Evolutionary conservation across 1,140 invertebrate species (phyloP).

Genomic region (Melanaphis sacchari): DNA sequence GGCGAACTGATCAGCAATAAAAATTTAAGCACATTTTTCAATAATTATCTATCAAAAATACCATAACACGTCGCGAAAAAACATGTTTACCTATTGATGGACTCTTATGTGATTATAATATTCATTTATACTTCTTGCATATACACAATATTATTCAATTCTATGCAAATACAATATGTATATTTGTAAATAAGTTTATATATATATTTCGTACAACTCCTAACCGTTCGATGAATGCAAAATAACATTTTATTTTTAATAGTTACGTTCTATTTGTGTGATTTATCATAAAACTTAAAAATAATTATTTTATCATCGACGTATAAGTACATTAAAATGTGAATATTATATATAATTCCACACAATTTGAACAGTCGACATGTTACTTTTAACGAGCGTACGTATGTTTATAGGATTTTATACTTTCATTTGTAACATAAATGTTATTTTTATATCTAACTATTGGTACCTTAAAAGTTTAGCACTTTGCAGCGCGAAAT

Average conservation of each 20-base stretch:
- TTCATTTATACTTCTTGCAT: background rate
- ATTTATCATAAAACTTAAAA: background rate
- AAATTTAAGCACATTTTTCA: background rate
- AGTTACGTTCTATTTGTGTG: background rate
- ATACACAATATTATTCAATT: background rate
- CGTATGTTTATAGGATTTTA: slow-evolving; percentile 6
- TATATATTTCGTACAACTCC: background rate
- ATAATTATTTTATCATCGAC: background rate
- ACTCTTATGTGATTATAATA: too few species aligned
- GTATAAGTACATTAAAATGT: background rate
- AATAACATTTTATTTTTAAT: background rate
- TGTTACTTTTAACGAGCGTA: slow-evolving; percentile 39
- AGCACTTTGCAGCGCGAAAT: slow-evolving; percentile 21
- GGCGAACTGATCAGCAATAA: too few species aligned
- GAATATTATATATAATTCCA: background rate
- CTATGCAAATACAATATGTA: background rate
- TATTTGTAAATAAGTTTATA: background rate
- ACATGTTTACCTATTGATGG: too few species aligned
- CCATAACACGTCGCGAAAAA: background rate
- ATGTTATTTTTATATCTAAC: slow-evolving; percentile 35
- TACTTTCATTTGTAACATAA: slow-evolving; percentile 46
- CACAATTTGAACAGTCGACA: slow-evolving; percentile 22
- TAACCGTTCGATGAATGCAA: background rate
- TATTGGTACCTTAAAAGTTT: slow-evolving; percentile 48
- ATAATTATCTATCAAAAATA: background rate